Percentiles rank a stretch among this genome's conserved stretches.
phyloP scores from a whole-genome alignment of 1,140 invertebrate species.

The Tachypleus tridentatus region DNA sequence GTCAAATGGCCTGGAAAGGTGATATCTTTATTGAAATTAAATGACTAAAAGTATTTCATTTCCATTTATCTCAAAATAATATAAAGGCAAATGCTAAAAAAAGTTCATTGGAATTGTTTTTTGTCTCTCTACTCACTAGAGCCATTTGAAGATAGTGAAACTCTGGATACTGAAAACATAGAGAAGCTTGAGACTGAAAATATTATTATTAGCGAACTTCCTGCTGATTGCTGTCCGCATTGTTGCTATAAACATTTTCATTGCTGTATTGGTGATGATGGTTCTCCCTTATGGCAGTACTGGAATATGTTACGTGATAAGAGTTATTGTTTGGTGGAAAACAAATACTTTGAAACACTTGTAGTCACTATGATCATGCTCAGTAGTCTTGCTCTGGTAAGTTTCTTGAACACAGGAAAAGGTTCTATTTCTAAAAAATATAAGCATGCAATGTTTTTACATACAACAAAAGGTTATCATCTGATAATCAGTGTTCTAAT shows the following conservation, averaged over 20 bases:
- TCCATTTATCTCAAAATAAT: constrained; percentile 6
- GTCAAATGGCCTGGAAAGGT: constrained; percentile 19
- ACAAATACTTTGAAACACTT: constrained; percentile 98
- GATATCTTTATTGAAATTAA: constrained; percentile 9
- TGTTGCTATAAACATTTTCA: constrained; percentile 59
- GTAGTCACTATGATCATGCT: constrained; percentile 96
- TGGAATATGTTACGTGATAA: constrained; percentile 61
- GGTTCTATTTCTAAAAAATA: too few relatives aligned
- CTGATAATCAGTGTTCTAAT: too few relatives aligned
- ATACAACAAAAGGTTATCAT: too few relatives aligned
- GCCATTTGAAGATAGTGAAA: not conserved
- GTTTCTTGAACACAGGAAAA: constrained; percentile 20
- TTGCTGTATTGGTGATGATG: constrained; percentile 26
- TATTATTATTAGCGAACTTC: constrained; percentile 47
- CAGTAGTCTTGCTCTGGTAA: constrained; percentile 91
- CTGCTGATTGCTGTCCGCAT: constrained; percentile 84
- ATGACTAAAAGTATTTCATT: constrained; percentile 8
- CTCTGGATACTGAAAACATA: constrained; percentile 26
- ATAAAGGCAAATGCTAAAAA: constrained; percentile 15
- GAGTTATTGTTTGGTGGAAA: constrained; percentile 90
- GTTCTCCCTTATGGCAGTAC: constrained; percentile 84
- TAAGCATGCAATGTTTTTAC: too few relatives aligned
- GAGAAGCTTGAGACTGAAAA: constrained; percentile 19
- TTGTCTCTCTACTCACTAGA: too few relatives aligned
- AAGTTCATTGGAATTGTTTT: not conserved